Evolutionary conservation across 2,113 vertebrate species (phyloP), one percentile per base, ranked within the genome.

Genomic region (Limnothrissa miodon): DNA sequence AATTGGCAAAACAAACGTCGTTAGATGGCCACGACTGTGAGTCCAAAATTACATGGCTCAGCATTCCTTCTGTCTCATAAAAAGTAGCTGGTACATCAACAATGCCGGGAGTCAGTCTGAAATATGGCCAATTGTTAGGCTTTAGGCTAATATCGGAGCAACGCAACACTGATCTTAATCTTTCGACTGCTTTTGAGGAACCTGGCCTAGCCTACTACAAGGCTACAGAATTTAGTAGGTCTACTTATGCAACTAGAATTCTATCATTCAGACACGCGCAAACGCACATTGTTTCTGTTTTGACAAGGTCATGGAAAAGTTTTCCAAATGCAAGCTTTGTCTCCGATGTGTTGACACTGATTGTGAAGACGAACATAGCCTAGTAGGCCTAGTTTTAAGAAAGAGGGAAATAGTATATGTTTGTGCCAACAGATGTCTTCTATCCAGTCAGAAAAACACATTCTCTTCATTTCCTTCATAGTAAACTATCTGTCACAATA

Each of bases 11-110:
- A 74, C 66, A 74, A 74, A 36, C 10, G 29, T 74, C 29, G 33
- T 74, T 15, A 74, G 11, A 33, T 74, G 66, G 29, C 36, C 66
- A 74, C 29, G 11, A 36, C 29, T 74, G 66, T 19, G 25, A 74
- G 29, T 74, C 29, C 29, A 17, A 36, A 17, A 74, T 10, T 4
- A 74, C 66, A 33, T 74, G 66, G 29, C 36, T 74, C 25, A 29
- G 10, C 59, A 74, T 23, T 33, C 21, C 15, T 21, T 4, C 25
- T 74, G 3, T 21, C 5, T 33, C 25, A 33, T 9, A 29, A 33
- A 5, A 36, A 70, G 66, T 74, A 74, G 66, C 66, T 74, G 66
- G 29, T 74, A 74, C 66, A 42, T 42, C 42, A 74, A 74, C 33
- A 74, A 70, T 29, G 62, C 29, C 4, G 17, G 46, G 19, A 74